Evolutionary conservation across 1,140 invertebrate genomes (phyloP).

Genomic region (Drosophila willistoni): DNA sequence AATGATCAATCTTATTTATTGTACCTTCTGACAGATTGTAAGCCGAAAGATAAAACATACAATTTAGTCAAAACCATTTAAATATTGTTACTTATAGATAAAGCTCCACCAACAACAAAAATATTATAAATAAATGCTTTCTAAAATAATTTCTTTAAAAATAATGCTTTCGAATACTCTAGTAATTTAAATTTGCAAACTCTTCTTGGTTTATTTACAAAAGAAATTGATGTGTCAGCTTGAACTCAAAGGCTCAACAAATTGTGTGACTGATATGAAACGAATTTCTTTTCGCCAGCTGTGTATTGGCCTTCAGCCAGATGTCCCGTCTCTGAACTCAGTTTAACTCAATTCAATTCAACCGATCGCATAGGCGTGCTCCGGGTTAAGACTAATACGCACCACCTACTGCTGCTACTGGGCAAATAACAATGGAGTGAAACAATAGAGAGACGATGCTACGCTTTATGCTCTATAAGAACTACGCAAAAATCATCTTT

Average conservation of each 20-base stretch:
- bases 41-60: too few species aligned
- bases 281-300: conserved; percentile 3
- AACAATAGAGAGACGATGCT: conserved; percentile 20
- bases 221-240: neutral
- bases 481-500: conserved; percentile 46
- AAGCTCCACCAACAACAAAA: too few species aligned
- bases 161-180: too few species aligned
- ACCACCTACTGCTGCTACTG: conserved; percentile 54
- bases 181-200: neutral
- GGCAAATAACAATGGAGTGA: conserved; percentile 27
- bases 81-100: too few species aligned
- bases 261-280: neutral
- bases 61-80: too few species aligned
- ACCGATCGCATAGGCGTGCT: conserved; percentile 48
- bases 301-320: conserved; percentile 7
- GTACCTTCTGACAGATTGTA: too few species aligned
- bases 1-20: too few species aligned
- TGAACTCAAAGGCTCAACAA: neutral
- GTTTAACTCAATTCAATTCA: conserved; percentile 38
- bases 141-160: too few species aligned
- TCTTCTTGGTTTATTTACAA: neutral
- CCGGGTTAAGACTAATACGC: conserved; percentile 41
- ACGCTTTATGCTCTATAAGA: conserved; percentile 14
- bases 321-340: conserved; percentile 21
- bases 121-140: too few species aligned